phyloP scores from a whole-genome alignment of 35 echinoderm and acorn worm species.

The Eucidaris tribuloides region DNA sequence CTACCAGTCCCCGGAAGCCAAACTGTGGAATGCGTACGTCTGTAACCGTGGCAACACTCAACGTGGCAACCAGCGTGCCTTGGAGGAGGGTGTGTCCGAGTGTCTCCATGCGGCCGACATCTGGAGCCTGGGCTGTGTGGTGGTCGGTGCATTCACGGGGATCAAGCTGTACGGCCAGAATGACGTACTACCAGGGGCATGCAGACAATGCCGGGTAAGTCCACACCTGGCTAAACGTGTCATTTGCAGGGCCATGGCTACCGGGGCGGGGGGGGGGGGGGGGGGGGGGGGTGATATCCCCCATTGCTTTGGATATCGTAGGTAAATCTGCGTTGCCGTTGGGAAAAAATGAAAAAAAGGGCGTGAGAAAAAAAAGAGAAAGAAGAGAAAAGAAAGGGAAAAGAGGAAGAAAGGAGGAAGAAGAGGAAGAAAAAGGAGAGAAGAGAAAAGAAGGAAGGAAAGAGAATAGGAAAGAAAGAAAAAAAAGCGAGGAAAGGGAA shows the following conservation, averaged over 20 bases:
- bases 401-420: not conserved
- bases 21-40: constrained; percentile 73
- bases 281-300: too few species aligned
- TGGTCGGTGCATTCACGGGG: constrained; percentile 60
- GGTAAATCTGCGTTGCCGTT: too few species aligned
- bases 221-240: too few species aligned
- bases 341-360: too few species aligned
- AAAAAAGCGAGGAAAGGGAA: too few species aligned
- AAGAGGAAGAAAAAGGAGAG: not conserved
- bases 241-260: not conserved
- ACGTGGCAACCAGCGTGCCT: constrained; percentile 22
- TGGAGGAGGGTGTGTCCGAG: constrained; percentile 43
- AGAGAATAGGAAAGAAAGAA: not conserved
- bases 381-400: not conserved
- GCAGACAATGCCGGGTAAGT: constrained; percentile 73
- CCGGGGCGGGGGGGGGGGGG: too few species aligned
- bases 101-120: constrained; percentile 84
- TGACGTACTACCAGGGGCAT: constrained; percentile 77
- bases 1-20: constrained; percentile 90
- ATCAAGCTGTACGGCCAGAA: constrained; percentile 77
- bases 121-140: constrained; percentile 82
- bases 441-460: not conserved
- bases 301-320: too few species aligned
- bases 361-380: too few species aligned
- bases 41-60: constrained; percentile 40